A percentile compares a stretch with the other conserved stretches of the same genome.
These are phyloP conservation scores for Brienomyrus longianalis DNA, from an alignment of 2,113 vertebrate species.

Conservation along the genomic window DNA sequence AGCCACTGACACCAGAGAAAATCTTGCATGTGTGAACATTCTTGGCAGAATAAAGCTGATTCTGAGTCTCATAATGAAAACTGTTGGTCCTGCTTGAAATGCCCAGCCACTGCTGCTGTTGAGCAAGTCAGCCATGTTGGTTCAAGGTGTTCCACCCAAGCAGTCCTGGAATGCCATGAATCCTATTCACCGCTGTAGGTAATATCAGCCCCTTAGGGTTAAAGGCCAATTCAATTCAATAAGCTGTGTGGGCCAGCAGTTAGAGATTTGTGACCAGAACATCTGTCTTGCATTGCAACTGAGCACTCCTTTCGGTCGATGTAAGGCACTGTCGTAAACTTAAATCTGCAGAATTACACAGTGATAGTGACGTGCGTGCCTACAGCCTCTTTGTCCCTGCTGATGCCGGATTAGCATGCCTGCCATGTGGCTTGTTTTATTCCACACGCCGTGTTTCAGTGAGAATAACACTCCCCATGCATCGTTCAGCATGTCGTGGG, in stretches of 20 bases:
- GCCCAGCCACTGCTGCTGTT: neutral
- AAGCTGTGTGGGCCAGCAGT: neutral
- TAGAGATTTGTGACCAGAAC: neutral
- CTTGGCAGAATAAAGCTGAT: too few relatives aligned
- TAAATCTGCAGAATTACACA: neutral
- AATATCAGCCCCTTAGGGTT: constrained; percentile 20
- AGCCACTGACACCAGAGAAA: too few relatives aligned
- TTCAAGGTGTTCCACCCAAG: neutral
- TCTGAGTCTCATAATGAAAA: too few relatives aligned
- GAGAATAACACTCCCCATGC: neutral
- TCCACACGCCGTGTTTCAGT: neutral
- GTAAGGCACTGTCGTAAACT: neutral
- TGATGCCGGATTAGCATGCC: neutral
- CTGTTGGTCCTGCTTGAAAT: neutral
- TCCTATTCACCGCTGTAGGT: neutral
- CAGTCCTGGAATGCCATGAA: neutral
- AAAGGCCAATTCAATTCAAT: constrained; percentile 19
- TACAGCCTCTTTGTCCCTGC: neutral
- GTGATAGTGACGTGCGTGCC: neutral
- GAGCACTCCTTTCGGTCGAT: neutral
- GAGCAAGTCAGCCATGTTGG: neutral
- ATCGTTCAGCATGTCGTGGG: neutral
- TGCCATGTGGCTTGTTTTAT: neutral
- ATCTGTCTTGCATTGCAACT: neutral
- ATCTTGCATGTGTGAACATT: too few relatives aligned